phyloP scores from a whole-genome alignment of 1,140 invertebrate species.

The Drosophila navojoa region DNA sequence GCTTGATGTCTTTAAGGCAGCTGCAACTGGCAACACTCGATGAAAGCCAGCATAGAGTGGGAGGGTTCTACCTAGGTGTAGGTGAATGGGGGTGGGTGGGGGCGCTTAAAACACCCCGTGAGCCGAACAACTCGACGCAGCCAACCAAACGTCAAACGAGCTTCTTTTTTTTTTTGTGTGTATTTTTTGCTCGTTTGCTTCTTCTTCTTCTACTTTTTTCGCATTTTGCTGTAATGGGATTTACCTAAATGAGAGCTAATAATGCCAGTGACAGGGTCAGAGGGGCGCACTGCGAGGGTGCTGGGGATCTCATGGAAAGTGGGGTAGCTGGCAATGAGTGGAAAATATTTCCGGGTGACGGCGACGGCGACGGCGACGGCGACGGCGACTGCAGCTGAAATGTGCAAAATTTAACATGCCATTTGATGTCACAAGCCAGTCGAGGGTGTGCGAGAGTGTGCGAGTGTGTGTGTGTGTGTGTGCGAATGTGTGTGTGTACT shows the following conservation, averaged over 20 bases:
- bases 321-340: conserved; percentile 49
- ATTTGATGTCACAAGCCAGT: conserved; percentile 62
- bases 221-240: conserved; percentile 66
- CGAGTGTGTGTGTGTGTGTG: neutral
- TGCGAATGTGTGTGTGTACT: conserved; percentile 15
- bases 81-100: neutral
- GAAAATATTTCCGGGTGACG: conserved; percentile 74
- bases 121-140: conserved; percentile 45
- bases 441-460: neutral
- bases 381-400: conserved; percentile 35
- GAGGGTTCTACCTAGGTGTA: too few relatives aligned
- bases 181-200: conserved; percentile 10
- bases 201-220: conserved; percentile 6
- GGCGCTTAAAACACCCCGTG: conserved; percentile 47
- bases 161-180: conserved; percentile 20
- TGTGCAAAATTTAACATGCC: conserved; percentile 68
- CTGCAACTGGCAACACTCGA: too few relatives aligned
- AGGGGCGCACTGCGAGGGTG: neutral
- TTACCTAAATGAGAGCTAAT: conserved; percentile 81
- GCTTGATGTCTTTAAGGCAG: too few relatives aligned
- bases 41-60: too few relatives aligned
- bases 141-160: conserved; percentile 74
- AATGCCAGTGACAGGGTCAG: conserved; percentile 46
- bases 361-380: conserved; percentile 5
- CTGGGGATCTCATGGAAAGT: too few relatives aligned